Percentiles rank a stretch among this genome's conserved stretches.
Evolutionary conservation across 2,113 vertebrate genomes (phyloP).

Genomic region (Pardalotus punctatus): DNA sequence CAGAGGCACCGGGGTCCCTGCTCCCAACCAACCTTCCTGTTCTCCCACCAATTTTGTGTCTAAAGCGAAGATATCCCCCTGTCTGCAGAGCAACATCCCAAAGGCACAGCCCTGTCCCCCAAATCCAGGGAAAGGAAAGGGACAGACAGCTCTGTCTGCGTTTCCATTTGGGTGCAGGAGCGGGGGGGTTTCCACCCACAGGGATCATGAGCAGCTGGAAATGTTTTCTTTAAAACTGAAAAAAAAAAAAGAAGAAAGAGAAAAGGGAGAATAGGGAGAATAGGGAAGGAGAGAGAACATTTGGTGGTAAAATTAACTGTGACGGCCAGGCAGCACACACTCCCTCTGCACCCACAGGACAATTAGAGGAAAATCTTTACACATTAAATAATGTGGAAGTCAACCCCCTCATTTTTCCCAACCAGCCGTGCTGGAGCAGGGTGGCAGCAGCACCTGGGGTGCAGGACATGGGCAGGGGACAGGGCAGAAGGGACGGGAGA

Average conservation of each 20-base stretch:
- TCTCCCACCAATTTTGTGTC: not conserved
- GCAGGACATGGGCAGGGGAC: not conserved
- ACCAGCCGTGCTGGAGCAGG: accelerated
- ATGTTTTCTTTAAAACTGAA: not conserved
- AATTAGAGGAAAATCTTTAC: constrained; percentile 23
- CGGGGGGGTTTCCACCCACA: not conserved
- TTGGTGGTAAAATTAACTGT: constrained; percentile 10
- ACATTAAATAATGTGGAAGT: not conserved
- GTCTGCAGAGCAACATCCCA: not conserved
- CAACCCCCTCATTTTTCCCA: not conserved
- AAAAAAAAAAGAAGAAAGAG: too few species aligned
- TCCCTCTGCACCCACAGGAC: not conserved
- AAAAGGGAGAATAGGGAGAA: not conserved
- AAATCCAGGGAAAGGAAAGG: not conserved
- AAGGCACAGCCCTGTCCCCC: not conserved
- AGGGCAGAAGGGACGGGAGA: not conserved
- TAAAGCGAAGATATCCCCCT: not conserved
- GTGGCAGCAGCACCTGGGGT: not conserved
- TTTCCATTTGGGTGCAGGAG: not conserved
- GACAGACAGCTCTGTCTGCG: not conserved
- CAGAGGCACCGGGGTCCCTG: accelerated
- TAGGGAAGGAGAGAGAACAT: not conserved
- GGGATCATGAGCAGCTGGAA: not conserved
- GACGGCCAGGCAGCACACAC: not conserved
- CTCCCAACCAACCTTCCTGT: not conserved